These are phyloP conservation scores for Notarius lentiginosus DNA, from an alignment of 2,113 vertebrate species.

Conservation along the genomic window DNA sequence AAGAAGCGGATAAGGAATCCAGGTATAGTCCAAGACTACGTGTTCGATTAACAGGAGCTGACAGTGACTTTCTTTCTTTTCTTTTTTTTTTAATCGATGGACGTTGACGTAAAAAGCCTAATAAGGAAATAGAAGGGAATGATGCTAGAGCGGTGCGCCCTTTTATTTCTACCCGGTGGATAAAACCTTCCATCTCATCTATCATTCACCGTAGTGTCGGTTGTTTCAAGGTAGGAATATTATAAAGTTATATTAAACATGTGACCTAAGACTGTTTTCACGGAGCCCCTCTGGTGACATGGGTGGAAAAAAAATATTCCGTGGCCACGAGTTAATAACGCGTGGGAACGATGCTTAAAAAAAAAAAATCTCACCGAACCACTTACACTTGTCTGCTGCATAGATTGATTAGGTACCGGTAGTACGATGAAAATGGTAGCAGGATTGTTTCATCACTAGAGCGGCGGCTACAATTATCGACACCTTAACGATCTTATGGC, in stretches of 20 bases:
- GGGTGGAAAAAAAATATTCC: too few species aligned
- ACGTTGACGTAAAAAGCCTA: too few species aligned
- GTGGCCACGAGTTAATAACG: too few species aligned
- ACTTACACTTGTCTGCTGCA: too few species aligned
- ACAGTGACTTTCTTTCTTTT: neutral
- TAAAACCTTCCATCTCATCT: neutral
- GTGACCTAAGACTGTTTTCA: neutral
- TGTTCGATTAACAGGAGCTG: neutral
- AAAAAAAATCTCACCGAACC: too few species aligned
- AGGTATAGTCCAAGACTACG: neutral
- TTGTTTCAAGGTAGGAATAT: constrained; percentile 4
- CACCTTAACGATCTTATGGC: too few species aligned
- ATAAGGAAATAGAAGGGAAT: neutral
- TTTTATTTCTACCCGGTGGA: neutral
- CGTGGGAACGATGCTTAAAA: too few species aligned
- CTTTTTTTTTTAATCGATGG: neutral
- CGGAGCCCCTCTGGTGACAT: too few species aligned
- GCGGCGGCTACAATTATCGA: too few species aligned
- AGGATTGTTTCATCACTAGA: too few species aligned
- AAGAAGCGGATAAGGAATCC: neutral
- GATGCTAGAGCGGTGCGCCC: neutral
- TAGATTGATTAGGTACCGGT: too few species aligned
- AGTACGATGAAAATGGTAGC: too few species aligned
- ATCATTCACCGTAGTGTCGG: neutral
- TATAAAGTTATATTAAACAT: neutral